Conservation (phyloP, 2,797 vertebrate species). For the Poecilia gillii region DNA sequence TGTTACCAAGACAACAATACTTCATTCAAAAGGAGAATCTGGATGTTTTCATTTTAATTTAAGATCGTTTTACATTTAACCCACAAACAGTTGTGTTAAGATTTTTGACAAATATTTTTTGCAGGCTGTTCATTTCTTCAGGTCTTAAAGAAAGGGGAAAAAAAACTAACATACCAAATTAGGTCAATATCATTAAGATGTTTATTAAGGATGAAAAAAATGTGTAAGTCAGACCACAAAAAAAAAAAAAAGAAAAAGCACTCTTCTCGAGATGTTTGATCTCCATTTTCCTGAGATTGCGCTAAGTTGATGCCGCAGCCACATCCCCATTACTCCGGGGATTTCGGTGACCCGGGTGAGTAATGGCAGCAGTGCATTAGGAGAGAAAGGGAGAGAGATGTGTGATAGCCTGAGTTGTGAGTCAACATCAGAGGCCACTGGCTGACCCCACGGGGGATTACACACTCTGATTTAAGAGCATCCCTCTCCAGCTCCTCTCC, state of each 20-base stretch:
- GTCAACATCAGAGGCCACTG: conserved; percentile 74
- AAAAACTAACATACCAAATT: neutral
- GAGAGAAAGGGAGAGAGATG: conserved; percentile 34
- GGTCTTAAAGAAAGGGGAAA: neutral
- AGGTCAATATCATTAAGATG: neutral
- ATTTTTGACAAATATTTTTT: neutral
- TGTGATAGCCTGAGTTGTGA: conserved; percentile 62
- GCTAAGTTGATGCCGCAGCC: conserved; percentile 35
- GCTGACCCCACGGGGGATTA: conserved; percentile 71
- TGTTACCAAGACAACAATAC: neutral
- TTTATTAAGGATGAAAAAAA: conserved; percentile 11
- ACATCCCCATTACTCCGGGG: conserved; percentile 42
- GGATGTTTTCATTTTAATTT: neutral
- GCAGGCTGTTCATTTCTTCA: neutral
- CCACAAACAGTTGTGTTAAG: neutral
- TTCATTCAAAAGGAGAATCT: neutral
- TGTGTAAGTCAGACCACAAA: neutral
- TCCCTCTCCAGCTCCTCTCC: conserved; percentile 61
- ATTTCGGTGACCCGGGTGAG: conserved; percentile 55
- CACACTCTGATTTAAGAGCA: conserved; percentile 80
- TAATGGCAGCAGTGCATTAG: conserved; percentile 74
- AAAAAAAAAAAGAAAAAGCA: neutral
- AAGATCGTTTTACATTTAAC: neutral
- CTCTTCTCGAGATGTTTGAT: conserved; percentile 13
- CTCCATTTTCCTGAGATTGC: conserved; percentile 35